Percentiles rank a stretch among this genome's conserved stretches.
Conservation (phyloP, 2,888 invertebrate genomes). For the Melikaiella ostensackeni region DNA sequence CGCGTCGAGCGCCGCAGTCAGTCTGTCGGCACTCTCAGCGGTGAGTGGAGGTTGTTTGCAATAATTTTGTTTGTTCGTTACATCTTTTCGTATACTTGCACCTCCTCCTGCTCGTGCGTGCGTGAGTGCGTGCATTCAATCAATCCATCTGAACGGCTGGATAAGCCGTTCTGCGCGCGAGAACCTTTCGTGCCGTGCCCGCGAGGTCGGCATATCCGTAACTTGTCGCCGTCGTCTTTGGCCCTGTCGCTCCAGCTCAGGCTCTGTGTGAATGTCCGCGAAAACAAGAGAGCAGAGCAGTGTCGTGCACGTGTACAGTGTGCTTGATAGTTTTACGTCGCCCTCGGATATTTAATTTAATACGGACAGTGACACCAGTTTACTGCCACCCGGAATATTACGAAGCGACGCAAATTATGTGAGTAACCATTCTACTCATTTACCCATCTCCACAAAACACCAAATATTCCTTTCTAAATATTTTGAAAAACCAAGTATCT, state of each 20-base stretch:
- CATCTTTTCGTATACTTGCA: background rate
- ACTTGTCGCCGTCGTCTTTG: constrained; percentile 10
- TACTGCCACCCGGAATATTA: constrained; percentile 57
- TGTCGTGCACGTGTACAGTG: constrained; percentile 65
- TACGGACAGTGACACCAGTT: constrained; percentile 44
- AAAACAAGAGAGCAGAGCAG: constrained; percentile 47
- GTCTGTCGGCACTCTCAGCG: constrained; percentile 73
- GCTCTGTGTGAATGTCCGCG: constrained; percentile 18
- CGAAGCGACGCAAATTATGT: constrained; percentile 64
- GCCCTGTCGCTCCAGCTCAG: background rate
- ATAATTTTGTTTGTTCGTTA: constrained; percentile 26
- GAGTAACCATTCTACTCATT: constrained; percentile 53
- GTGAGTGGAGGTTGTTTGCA: constrained; percentile 61
- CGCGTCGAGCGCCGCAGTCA: constrained; percentile 69
- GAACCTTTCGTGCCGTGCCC: background rate
- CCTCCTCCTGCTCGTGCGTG: background rate
- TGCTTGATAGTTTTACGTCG: constrained; percentile 42
- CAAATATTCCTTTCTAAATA: background rate
- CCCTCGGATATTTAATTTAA: constrained; percentile 20
- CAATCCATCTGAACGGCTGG: constrained; percentile 19
- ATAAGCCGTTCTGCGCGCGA: constrained; percentile 11
- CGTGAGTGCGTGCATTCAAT: background rate
- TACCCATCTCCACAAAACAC: background rate
- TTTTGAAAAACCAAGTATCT: no score
- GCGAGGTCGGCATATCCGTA: constrained; percentile 43